Percentiles rank a stretch among this genome's conserved stretches.
phyloP scores from a whole-genome alignment of 2,888 invertebrate genomes.

The Xylota segnis region DNA sequence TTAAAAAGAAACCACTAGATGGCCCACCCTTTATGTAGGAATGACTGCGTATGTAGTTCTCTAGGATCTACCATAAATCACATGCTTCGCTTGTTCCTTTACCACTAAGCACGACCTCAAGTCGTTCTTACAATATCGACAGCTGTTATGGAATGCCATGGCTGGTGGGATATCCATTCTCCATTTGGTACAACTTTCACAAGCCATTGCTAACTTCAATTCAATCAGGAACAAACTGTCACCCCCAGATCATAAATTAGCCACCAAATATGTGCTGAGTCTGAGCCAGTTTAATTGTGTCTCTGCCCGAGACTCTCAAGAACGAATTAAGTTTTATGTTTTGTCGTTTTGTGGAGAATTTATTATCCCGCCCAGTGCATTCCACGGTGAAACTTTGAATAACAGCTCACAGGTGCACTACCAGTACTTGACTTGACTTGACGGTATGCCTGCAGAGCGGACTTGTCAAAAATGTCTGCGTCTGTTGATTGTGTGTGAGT shows the following conservation, averaged over 20 bases:
- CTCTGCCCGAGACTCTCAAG: background rate
- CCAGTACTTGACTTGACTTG: conserved; percentile 12
- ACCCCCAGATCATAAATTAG: conserved; percentile 13
- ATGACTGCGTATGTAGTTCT: too few species aligned
- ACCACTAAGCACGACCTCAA: too few species aligned
- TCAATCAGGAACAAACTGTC: background rate
- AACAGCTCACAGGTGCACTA: conserved; percentile 52
- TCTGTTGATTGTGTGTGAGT: conserved; percentile 41
- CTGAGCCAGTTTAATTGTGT: conserved; percentile 40
- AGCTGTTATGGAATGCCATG: background rate
- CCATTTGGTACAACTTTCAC: conserved; percentile 2
- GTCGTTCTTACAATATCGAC: background rate
- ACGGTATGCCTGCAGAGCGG: background rate
- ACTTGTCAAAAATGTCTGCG: background rate
- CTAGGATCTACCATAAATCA: too few species aligned
- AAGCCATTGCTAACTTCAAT: background rate
- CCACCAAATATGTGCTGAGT: conserved; percentile 20
- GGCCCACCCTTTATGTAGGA: too few species aligned
- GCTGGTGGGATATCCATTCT: background rate
- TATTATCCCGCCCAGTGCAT: conserved; percentile 51
- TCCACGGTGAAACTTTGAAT: conserved; percentile 23
- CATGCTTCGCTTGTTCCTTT: too few species aligned
- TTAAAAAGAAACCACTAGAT: too few species aligned
- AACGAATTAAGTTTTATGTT: conserved; percentile 2
- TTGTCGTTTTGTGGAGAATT: conserved; percentile 21